Evolutionary conservation across 2,113 vertebrate genomes (phyloP).

Genomic region (Brienomyrus longianalis): DNA sequence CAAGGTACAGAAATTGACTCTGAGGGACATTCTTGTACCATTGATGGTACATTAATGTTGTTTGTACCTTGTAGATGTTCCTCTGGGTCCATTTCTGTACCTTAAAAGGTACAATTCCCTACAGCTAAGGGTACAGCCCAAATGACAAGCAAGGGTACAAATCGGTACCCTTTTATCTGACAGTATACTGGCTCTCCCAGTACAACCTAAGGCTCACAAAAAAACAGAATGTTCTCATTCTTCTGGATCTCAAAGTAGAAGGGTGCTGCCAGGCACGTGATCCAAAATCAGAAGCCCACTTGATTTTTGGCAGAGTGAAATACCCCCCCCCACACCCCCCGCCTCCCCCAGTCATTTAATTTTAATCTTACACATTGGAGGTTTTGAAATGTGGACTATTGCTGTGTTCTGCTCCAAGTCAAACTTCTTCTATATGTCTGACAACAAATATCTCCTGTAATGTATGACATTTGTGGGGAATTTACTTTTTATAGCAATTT

Average conservation of each 20-base stretch:
- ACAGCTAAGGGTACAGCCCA: background rate
- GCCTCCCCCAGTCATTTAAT: background rate
- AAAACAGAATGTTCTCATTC: background rate
- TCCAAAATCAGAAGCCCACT: constrained; percentile 3
- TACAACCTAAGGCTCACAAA: background rate
- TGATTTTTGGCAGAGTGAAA: constrained; percentile 11
- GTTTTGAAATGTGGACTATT: background rate
- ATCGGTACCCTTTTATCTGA: background rate
- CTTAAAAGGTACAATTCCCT: background rate
- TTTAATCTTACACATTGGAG: background rate
- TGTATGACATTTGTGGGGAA: background rate
- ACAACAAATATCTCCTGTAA: background rate
- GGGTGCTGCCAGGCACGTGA: background rate
- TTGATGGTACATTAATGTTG: background rate
- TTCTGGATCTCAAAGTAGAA: background rate
- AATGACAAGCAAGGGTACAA: background rate
- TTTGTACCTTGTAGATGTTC: background rate
- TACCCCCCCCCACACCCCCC: background rate
- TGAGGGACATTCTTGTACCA: background rate
- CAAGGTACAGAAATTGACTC: background rate
- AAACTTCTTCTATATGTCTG: background rate
- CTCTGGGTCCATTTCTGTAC: background rate
- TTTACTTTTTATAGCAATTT: background rate
- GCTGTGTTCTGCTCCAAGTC: background rate
- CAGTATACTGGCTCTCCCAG: background rate